Evolutionary conservation across 2,888 invertebrate species (phyloP).

Genomic region (Prenolepis imparis): DNA sequence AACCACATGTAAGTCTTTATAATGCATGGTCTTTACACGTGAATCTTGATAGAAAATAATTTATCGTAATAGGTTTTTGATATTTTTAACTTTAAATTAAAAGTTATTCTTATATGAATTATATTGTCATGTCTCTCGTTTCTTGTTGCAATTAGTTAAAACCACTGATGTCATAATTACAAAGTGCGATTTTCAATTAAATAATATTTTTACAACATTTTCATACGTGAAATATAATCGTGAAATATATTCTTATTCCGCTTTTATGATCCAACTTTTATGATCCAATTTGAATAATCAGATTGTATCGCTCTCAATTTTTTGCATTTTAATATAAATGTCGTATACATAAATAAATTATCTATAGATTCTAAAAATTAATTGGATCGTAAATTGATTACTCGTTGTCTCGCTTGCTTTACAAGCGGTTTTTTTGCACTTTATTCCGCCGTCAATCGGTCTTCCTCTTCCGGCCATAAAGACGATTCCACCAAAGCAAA

Average conservation of each 20-base stretch:
- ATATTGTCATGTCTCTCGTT: neutral
- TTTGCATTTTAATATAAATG: neutral
- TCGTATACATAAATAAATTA: neutral
- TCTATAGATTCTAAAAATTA: neutral
- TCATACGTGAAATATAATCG: neutral
- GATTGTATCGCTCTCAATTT: neutral
- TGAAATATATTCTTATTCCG: neutral
- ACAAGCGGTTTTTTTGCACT: slow-evolving; percentile 19
- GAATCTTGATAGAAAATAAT: neutral
- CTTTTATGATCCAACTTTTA: neutral
- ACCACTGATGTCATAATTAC: neutral
- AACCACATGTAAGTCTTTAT: slow-evolving; percentile 91
- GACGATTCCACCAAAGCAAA: slow-evolving; percentile 13
- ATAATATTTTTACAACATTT: neutral
- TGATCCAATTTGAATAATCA: neutral
- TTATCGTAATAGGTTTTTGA: neutral
- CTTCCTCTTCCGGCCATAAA: neutral
- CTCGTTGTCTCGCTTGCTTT: slow-evolving; percentile 43
- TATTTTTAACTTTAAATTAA: neutral
- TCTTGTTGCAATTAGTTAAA: neutral
- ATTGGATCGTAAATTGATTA: slow-evolving; percentile 47
- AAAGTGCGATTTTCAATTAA: neutral
- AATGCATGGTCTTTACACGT: neutral
- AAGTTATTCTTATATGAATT: slow-evolving; percentile 14
- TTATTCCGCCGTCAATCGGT: neutral